Evolutionary conservation across 2,113 vertebrate genomes (phyloP), one percentile per base, ranked within the genome.

Genomic region (Hypocryptadius cinnamomeus): DNA sequence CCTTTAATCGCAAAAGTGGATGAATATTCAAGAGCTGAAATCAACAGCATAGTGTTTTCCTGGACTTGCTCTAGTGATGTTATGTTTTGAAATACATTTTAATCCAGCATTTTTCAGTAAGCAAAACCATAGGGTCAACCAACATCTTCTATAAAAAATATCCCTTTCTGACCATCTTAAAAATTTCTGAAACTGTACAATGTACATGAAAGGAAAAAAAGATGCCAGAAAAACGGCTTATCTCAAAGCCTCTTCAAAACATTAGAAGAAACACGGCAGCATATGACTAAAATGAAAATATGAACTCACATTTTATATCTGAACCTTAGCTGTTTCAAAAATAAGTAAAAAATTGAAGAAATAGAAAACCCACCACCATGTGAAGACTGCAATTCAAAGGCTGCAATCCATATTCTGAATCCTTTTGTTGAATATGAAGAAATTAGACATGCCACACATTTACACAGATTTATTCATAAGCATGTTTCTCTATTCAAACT

Each of bases 391-490:
- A 84, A 60, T 66, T 80, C 83, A 71, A 88, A 86, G 37, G 39
- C 48, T 83, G 68, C 37, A 78, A 70, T 45, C 24, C 44, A 42
- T 25, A 42, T 77, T 79, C 76, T 59, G 51, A 88, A 74, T 33
- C 37, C 37, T 92, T 87, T 66, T 63, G 53, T 42, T 54, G 69
- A 71, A 66, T 69, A 63, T 22, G 59, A 44, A 93, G 69, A 89
- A 79, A 56, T 25, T 15, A 74, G 56, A 95, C 6, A 8, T 47
- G 70, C 69, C 65, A 70, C 42, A 71, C 65, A 86, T 63, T 92
- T 31, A 74, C 92, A 92, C n/a, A 86, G 83, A 93, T 86, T 93
- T 86, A 93, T 92, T 95, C 85, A 85, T 87, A 81, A 90, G 35
- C 60, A 40, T 25, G 54, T 78, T 93, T 39, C 57, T 93, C 71